phyloP scores from a whole-genome alignment of 2,113 vertebrate species.

The Gnathonemus echidnorhynchus region DNA sequence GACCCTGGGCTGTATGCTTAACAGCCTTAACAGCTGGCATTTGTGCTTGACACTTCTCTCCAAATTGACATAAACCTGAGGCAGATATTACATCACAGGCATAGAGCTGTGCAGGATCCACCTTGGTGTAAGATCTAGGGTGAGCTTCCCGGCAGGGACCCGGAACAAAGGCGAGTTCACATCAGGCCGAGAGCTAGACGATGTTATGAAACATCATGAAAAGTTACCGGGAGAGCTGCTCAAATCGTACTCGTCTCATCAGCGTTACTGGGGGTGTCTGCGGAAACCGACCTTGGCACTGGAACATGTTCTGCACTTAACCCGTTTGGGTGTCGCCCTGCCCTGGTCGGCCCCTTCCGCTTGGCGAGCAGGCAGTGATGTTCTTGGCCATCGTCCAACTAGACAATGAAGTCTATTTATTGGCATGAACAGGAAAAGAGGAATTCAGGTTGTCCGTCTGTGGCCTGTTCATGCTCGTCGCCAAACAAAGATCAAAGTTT shows the following conservation, averaged over 20 bases:
- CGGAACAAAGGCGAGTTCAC: neutral
- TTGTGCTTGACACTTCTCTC: neutral
- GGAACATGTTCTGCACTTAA: neutral
- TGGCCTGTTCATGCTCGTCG: neutral
- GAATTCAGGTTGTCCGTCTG: neutral
- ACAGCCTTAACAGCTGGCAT: neutral
- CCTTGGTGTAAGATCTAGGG: neutral
- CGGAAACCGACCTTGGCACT: neutral
- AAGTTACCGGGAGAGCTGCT: neutral
- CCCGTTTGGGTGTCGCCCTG: neutral
- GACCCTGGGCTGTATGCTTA: neutral
- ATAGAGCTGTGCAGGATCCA: neutral
- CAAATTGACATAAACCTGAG: neutral
- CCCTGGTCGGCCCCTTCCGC: neutral
- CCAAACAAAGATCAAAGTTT: neutral
- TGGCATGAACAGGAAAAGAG: neutral
- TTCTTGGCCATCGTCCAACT: neutral
- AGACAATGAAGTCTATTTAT: neutral
- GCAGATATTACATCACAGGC: neutral
- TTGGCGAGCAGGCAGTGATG: neutral
- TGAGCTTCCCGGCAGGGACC: neutral
- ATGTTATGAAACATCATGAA: neutral
- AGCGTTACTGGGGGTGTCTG: neutral
- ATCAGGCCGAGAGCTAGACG: neutral
- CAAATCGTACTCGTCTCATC: neutral